phyloP scores from a whole-genome alignment of 2,888 invertebrate genomes.

The Anticlea derivata region DNA sequence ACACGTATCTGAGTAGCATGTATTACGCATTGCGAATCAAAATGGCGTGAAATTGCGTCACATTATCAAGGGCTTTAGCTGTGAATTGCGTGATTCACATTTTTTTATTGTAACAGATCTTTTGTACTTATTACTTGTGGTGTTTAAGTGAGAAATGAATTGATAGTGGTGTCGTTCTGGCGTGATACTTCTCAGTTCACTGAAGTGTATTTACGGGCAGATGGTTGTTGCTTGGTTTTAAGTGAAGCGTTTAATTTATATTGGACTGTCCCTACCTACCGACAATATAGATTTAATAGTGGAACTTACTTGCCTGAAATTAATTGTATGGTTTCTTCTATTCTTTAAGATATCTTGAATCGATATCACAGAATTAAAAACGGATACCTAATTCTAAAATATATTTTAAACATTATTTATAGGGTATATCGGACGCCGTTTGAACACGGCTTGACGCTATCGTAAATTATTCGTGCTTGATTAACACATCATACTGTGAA shows the following conservation, averaged over 20 bases:
- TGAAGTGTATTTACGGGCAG: constrained; percentile 20
- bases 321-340: too few species aligned
- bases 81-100: constrained; percentile 33
- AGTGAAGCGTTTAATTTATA: not conserved
- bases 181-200: constrained; percentile 30
- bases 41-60: constrained; percentile 78
- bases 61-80: constrained; percentile 47
- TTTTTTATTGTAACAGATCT: constrained; percentile 25
- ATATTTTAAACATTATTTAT: too few species aligned
- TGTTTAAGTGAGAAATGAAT: constrained; percentile 40
- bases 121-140: constrained; percentile 42
- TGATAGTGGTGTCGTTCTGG: constrained; percentile 21
- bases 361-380: too few species aligned
- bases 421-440: too few species aligned
- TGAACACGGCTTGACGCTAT: too few species aligned
- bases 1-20: constrained; percentile 65
- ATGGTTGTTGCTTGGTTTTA: not conserved
- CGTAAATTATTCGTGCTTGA: too few species aligned
- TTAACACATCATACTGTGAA: too few species aligned
- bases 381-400: too few species aligned
- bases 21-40: constrained; percentile 58
- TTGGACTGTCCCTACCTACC: too few species aligned
- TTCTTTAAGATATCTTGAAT: too few species aligned
- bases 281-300: too few species aligned
- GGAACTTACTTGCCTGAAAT: too few species aligned